Base-by-base conservation (phyloP, 2,797 vertebrate genomes). In the Periophthalmus magnuspinnatus region DNA sequence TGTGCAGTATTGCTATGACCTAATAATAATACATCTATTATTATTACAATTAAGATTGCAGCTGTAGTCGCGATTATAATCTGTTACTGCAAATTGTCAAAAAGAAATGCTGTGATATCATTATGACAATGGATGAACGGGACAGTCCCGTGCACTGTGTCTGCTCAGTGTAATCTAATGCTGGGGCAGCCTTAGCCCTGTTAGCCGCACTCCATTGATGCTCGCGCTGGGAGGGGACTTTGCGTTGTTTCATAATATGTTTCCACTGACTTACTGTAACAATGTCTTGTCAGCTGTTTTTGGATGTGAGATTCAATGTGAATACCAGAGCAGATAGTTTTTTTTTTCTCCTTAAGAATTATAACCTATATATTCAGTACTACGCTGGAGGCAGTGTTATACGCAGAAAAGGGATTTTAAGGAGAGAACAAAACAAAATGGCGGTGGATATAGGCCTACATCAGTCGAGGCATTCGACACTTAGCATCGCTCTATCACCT, bases 391-490 rank as follows among this genome's bases (percentile, higher is more conserved):
- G 10, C 14, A 10, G 10, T 32, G 55, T 2, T 68, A 72, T n/a
- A 33, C 70, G 79, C 78, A 75, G 55, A 54, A 78, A 75, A 79
- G 10, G 28, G 13, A 67, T 89, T 88, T 86, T 84, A 89, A 83
- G 78, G 61, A 68, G 77, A 88, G 89, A 92, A 93, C 90, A 90
- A 93, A 93, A 95, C 93, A 95, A 95, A 95, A 95, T 95, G 94
- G 94, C 94, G 93, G 84, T 80, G 86, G 65, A 78, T 70, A 70
- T 62, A 78, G 91, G 91, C 89, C 91, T 78, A 38, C 62, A 81
- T 58, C 48, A 77, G 45, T 70, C 64, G 32, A 19, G 69, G 11
- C 32, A 7, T 65, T 50, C 67, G 66, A 52, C 21, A 41, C 19
- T 28, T 41, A 66, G 45, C 62, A 47, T 2, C 68, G 22, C 54